Conservation (phyloP, 2,888 invertebrate genomes). For the Abrostola tripartita region DNA sequence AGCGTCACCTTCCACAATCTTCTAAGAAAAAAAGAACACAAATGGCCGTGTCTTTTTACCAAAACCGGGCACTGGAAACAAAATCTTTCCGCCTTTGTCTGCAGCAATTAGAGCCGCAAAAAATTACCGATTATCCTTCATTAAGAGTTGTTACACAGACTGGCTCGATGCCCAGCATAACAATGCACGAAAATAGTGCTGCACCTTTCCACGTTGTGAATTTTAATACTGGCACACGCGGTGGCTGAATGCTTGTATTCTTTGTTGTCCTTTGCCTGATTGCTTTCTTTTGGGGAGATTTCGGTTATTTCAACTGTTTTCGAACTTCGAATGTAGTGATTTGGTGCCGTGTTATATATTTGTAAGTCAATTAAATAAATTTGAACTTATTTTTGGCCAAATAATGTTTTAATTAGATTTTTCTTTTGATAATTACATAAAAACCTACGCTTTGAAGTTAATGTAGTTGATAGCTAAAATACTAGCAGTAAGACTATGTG, state of each 20-base stretch:
- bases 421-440: too few relatives aligned
- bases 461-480: too few relatives aligned
- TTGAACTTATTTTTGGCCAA: too few relatives aligned
- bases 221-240: constrained; percentile 64
- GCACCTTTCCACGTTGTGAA: constrained; percentile 63
- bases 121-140: constrained; percentile 57
- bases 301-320: constrained; percentile 60
- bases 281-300: constrained; percentile 50
- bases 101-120: constrained; percentile 52
- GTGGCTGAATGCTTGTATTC: constrained; percentile 53
- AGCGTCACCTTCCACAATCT: neutral
- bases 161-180: constrained; percentile 60
- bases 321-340: constrained; percentile 58
- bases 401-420: too few relatives aligned
- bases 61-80: constrained; percentile 28
- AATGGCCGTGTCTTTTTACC: constrained; percentile 31
- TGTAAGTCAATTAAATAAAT: neutral
- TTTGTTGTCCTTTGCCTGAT: constrained; percentile 48
- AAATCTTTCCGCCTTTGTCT: constrained; percentile 46
- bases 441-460: too few relatives aligned
- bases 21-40: constrained; percentile 9
- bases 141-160: constrained; percentile 54
- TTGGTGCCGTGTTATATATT: constrained; percentile 2
- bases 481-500: too few relatives aligned
- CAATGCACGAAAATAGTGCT: constrained; percentile 71